phyloP scores from a whole-genome alignment of 2,113 vertebrate genomes.

The Benitochromis conjunctus region DNA sequence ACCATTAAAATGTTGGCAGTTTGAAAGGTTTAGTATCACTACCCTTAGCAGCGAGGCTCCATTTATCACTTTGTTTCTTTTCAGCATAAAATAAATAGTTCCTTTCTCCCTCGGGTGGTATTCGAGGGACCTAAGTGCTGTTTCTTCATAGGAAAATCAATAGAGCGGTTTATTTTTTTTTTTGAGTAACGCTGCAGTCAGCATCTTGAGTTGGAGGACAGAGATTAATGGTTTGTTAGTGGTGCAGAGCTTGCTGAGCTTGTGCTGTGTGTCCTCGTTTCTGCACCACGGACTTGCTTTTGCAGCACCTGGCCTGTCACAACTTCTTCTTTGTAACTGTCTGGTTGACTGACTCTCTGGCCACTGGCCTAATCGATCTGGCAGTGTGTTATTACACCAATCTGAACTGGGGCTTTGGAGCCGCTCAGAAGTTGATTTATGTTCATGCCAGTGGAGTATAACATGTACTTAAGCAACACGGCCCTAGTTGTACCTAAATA shows the following conservation, averaged over 20 bases:
- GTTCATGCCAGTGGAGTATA: not conserved
- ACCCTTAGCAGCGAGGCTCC: accelerated
- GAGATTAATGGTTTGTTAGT: slow-evolving; percentile 43
- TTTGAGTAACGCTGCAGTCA: slow-evolving; percentile 11
- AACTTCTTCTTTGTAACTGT: not conserved
- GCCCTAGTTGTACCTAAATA: not conserved
- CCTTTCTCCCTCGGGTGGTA: not conserved
- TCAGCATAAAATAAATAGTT: not conserved
- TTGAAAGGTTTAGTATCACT: not conserved
- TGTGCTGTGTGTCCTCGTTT: slow-evolving; percentile 3
- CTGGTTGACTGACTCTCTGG: slow-evolving; percentile 10
- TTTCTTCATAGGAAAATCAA: slow-evolving; percentile 28
- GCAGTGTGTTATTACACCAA: not conserved
- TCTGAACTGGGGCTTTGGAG: not conserved
- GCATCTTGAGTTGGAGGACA: slow-evolving; percentile 43
- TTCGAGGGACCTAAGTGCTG: not conserved
- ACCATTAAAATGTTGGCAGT: not conserved
- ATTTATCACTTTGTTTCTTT: slow-evolving; percentile 1
- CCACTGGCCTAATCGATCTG: not conserved
- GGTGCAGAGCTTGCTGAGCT: not conserved
- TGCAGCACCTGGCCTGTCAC: slow-evolving; percentile 6
- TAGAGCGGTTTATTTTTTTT: slow-evolving; percentile 16
- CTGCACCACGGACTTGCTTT: not conserved
- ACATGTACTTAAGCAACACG: accelerated
- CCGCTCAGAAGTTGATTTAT: not conserved